phyloP scores from a whole-genome alignment of 2,797 vertebrate species.

The Coilia nasus region DNA sequence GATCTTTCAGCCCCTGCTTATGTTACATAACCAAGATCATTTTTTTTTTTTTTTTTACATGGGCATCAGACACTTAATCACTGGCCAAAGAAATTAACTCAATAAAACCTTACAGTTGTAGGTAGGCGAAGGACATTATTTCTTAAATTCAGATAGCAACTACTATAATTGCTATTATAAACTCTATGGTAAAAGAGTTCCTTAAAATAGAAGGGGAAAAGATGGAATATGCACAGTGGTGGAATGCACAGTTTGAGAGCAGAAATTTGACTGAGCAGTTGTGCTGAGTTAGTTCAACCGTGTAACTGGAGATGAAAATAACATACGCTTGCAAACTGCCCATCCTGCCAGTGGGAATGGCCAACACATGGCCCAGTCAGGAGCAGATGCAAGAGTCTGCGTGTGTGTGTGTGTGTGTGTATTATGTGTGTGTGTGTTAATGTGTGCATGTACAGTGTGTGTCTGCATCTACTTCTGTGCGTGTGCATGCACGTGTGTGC shows the following conservation, averaged over 20 bases:
- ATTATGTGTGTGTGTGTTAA: not conserved
- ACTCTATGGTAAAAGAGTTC: not conserved
- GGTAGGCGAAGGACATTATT: no score
- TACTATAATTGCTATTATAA: not conserved
- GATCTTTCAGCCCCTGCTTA: no score
- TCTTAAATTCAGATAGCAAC: no score
- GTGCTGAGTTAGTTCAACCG: not conserved
- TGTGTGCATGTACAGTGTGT: not conserved
- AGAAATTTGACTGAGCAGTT: not conserved
- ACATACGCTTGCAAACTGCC: constrained; percentile 15
- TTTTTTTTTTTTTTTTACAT: no score
- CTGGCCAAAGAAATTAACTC: no score
- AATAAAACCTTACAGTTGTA: no score
- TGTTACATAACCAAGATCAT: no score
- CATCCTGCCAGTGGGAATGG: not conserved
- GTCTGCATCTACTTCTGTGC: not conserved
- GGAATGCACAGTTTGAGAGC: not conserved
- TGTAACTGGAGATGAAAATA: constrained; percentile 5
- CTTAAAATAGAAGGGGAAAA: not conserved
- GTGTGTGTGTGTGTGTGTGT: not conserved
- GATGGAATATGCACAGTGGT: not conserved
- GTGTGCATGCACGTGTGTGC: not conserved
- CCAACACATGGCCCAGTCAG: not conserved
- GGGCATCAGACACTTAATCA: no score
- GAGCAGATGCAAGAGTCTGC: not conserved